A percentile compares a stretch with the other conserved stretches of the same genome.
phyloP scores from a whole-genome alignment of 2,888 invertebrate genomes.

The Rhaphigaster nebulosa region DNA sequence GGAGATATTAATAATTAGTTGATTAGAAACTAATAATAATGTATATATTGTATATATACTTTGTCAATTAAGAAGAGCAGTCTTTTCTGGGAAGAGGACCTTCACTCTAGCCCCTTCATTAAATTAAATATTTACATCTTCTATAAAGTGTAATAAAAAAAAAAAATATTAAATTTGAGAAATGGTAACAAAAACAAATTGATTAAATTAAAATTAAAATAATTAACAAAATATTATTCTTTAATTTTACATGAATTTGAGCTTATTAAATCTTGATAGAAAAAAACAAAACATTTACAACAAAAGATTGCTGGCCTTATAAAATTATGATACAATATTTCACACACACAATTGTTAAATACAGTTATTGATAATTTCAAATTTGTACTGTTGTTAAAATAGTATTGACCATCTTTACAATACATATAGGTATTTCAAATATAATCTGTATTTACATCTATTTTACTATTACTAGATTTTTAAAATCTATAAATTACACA shows the following conservation, averaged over 20 bases:
- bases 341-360: neutral
- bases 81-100: too few relatives aligned
- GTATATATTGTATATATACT: too few relatives aligned
- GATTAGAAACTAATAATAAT: too few relatives aligned
- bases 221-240: conserved; percentile 21
- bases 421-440: neutral
- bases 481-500: neutral
- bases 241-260: conserved; percentile 27
- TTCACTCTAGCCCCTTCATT: too few relatives aligned
- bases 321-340: neutral
- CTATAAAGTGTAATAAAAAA: neutral
- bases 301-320: neutral
- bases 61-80: too few relatives aligned
- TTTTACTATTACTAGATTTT: neutral
- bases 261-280: neutral
- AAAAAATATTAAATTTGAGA: neutral
- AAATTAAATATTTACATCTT: neutral
- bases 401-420: neutral
- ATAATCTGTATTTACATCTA: conserved; percentile 30
- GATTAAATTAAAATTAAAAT: neutral
- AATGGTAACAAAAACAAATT: neutral
- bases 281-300: neutral
- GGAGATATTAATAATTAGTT: too few relatives aligned
- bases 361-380: conserved; percentile 31
- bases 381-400: conserved; percentile 38